These are phyloP conservation scores for Coregonus clupeaformis DNA, from an alignment of 2,113 vertebrate genomes.

Conservation along the genomic window DNA sequence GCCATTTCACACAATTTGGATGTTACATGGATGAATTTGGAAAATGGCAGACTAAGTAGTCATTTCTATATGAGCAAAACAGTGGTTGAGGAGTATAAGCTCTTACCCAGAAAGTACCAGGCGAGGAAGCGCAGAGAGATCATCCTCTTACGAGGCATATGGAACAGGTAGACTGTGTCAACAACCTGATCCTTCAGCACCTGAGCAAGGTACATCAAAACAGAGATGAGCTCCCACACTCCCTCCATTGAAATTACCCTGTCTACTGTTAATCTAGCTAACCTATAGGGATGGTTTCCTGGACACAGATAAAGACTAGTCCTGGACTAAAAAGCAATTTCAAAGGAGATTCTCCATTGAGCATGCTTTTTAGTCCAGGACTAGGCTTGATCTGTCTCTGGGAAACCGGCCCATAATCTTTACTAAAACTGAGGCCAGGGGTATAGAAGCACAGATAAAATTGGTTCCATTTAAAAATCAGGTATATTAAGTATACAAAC, in stretches of 20 bases:
- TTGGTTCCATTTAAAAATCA: background rate
- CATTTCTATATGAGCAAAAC: background rate
- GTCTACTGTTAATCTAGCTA: background rate
- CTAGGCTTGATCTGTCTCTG: too few species aligned
- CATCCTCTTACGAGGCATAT: slow-evolving; percentile 98
- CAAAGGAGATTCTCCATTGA: too few species aligned
- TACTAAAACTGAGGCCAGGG: background rate
- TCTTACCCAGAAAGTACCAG: slow-evolving; percentile 96
- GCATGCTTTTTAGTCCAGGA: too few species aligned
- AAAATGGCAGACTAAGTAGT: background rate
- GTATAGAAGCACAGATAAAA: background rate
- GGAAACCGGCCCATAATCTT: too few species aligned
- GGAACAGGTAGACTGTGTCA: slow-evolving; percentile 96
- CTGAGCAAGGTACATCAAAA: slow-evolving; percentile 60
- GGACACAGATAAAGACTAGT: too few species aligned
- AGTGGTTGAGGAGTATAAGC: background rate
- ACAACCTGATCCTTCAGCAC: slow-evolving; percentile 96
- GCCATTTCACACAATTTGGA: background rate
- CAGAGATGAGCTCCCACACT: background rate
- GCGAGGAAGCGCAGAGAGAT: slow-evolving; percentile 96
- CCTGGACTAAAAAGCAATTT: too few species aligned
- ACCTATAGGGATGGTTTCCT: background rate
- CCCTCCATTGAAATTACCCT: background rate
- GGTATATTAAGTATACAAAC: background rate
- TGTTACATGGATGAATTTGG: background rate